A percentile compares a stretch with the other conserved stretches of the same genome.
phyloP scores from a whole-genome alignment of 2,797 vertebrate genomes.

The Mormyrus hasselquistii region DNA sequence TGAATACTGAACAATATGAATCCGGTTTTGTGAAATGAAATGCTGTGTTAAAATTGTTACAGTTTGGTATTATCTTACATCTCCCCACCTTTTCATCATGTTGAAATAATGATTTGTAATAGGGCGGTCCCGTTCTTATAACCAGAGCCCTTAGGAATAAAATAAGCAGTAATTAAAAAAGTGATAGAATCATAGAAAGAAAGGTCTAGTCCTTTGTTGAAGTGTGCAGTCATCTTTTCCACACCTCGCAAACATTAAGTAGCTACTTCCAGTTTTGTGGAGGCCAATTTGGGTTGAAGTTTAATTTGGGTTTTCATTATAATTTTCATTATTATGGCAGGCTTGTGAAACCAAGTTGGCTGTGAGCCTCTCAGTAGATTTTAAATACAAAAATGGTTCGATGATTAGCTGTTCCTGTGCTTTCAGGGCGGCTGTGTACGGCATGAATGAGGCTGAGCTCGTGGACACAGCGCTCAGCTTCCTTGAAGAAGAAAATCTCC shows the following conservation, averaged over 20 bases:
- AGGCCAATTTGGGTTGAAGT: neutral
- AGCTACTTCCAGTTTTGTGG: neutral
- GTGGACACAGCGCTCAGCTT: constrained; percentile 14
- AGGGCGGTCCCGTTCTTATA: neutral
- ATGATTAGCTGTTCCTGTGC: neutral
- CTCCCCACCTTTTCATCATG: neutral
- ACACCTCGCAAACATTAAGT: neutral
- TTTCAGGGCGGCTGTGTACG: constrained; percentile 18
- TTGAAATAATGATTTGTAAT: neutral
- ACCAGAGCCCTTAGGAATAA: neutral
- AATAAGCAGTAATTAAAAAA: neutral
- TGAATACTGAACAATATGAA: neutral
- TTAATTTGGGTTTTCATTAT: neutral
- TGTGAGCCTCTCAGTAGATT: neutral
- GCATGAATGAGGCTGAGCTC: constrained; percentile 26
- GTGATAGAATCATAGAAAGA: neutral
- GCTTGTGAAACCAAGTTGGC: neutral
- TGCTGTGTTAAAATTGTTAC: neutral
- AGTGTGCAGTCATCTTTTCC: neutral
- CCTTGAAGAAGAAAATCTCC: neutral
- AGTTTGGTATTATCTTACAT: neutral
- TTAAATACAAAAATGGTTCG: neutral
- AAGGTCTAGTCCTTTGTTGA: neutral
- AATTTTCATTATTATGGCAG: neutral
- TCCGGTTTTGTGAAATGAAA: neutral